Evolutionary conservation across 2,888 invertebrate species (phyloP).

Genomic region (Parelbella ahira): DNA sequence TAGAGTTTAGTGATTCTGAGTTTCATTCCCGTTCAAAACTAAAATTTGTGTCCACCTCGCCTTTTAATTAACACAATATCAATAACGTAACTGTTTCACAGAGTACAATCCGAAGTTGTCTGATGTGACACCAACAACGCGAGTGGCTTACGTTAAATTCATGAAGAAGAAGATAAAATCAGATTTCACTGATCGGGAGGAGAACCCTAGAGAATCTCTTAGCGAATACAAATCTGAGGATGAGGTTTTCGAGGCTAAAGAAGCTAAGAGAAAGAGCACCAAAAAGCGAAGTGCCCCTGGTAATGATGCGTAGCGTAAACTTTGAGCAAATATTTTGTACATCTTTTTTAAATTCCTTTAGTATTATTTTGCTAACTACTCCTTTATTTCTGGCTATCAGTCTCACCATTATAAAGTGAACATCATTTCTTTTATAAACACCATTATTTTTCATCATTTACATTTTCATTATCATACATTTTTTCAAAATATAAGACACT

Average conservation of each 20-base stretch:
- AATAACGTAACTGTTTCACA: conserved; percentile 41
- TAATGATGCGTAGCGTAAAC: no score
- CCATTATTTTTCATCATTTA: no score
- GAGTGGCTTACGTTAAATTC: conserved; percentile 93
- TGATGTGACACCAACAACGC: conserved; percentile 87
- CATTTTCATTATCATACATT: no score
- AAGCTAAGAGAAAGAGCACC: conserved; percentile 21
- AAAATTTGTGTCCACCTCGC: no score
- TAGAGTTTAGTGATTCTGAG: no score
- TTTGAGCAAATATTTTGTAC: no score
- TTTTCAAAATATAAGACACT: no score
- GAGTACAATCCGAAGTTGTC: conserved; percentile 91
- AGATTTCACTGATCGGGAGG: conserved; percentile 61
- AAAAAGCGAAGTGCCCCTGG: conserved; percentile 23
- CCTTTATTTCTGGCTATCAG: conserved; percentile 12
- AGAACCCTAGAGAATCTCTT: conserved; percentile 26
- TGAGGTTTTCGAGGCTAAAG: conserved; percentile 49
- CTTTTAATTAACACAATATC: no score
- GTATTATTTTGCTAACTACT: not conserved
- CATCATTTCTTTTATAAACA: no score
- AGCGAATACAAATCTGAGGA: conserved; percentile 51
- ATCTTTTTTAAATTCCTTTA: no score
- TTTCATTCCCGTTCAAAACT: no score
- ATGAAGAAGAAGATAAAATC: conserved; percentile 87
- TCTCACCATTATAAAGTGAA: no score